Percentiles rank a stretch among this genome's conserved stretches.
phyloP scores from a whole-genome alignment of 92 coral and sea anemone genomes.

The Desmophyllum pertusum region DNA sequence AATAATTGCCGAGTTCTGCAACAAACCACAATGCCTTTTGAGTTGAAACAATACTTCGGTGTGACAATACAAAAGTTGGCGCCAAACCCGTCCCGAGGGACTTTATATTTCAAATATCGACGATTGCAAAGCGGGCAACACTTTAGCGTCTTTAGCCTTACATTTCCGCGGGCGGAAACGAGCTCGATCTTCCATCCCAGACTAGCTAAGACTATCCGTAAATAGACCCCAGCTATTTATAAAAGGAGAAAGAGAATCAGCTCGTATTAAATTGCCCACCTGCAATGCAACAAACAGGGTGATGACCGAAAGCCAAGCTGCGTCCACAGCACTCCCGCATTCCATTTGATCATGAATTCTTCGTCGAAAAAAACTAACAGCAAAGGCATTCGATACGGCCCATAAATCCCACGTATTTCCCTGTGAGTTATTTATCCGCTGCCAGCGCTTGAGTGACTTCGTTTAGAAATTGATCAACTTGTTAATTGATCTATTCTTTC shows the following conservation, averaged over 20 bases:
- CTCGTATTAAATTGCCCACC: constrained; percentile 32
- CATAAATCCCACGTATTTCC: constrained; percentile 6
- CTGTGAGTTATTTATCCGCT: neutral
- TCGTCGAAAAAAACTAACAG: neutral
- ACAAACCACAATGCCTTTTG: neutral
- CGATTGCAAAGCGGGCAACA: neutral
- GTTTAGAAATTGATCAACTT: constrained; percentile 15
- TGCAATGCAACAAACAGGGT: constrained; percentile 45
- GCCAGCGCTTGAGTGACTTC: constrained; percentile 26
- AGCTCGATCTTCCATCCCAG: neutral
- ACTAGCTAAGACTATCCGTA: neutral
- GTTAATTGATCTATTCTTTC: constrained; percentile 39
- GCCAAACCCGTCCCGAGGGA: neutral
- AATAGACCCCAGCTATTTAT: neutral
- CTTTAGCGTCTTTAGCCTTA: too few species aligned
- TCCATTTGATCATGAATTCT: constrained; percentile 20
- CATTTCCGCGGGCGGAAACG: neutral
- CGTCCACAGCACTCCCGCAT: constrained; percentile 28
- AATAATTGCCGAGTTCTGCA: neutral
- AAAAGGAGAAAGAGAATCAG: neutral
- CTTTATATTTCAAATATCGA: constrained; percentile 1
- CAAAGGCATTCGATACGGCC: neutral
- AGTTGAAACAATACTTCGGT: neutral
- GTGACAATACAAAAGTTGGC: neutral
- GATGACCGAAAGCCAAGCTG: constrained; percentile 44